A percentile compares a stretch with the other conserved stretches of the same genome.
Conservation (phyloP, 2,888 invertebrate species). For the Acrobasis consociella region DNA sequence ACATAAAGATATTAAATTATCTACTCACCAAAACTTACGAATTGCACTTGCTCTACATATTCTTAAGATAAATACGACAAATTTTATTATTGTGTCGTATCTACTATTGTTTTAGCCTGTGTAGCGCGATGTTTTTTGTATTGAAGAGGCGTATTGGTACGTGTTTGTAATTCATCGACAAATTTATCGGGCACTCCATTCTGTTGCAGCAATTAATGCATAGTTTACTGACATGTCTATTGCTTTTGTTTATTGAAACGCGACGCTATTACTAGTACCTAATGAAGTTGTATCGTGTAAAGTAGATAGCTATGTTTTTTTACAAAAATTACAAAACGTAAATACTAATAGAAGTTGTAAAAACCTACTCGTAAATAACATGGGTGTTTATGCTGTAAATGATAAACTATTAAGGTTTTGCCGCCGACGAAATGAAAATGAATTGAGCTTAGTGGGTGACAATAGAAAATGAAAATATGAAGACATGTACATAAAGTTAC, state of each 20-base stretch:
- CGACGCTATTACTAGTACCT: neutral
- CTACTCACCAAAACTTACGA: neutral
- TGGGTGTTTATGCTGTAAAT: too few relatives aligned
- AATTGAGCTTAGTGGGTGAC: too few relatives aligned
- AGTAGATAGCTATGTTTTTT: too few relatives aligned
- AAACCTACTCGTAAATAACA: too few relatives aligned
- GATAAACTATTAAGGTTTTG: too few relatives aligned
- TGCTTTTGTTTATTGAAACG: neutral
- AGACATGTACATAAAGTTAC: too few relatives aligned
- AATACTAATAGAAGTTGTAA: too few relatives aligned
- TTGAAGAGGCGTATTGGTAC: constrained; percentile 1
- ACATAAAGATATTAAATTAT: too few relatives aligned
- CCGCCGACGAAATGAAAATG: too few relatives aligned
- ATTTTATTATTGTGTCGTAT: neutral
- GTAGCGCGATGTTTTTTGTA: neutral
- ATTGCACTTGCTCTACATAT: neutral
- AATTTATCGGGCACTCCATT: constrained; percentile 1
- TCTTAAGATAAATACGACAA: neutral
- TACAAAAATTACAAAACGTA: too few relatives aligned
- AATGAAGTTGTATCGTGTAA: too few relatives aligned
- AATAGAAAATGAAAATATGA: too few relatives aligned
- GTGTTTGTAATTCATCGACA: neutral
- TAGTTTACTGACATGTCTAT: neutral
- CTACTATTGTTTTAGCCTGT: neutral
- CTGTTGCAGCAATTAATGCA: constrained; percentile 4